These are phyloP conservation scores for Hapalemur alaotrensis DNA, from an alignment of 2,797 vertebrate genomes.

Conservation along the genomic window DNA sequence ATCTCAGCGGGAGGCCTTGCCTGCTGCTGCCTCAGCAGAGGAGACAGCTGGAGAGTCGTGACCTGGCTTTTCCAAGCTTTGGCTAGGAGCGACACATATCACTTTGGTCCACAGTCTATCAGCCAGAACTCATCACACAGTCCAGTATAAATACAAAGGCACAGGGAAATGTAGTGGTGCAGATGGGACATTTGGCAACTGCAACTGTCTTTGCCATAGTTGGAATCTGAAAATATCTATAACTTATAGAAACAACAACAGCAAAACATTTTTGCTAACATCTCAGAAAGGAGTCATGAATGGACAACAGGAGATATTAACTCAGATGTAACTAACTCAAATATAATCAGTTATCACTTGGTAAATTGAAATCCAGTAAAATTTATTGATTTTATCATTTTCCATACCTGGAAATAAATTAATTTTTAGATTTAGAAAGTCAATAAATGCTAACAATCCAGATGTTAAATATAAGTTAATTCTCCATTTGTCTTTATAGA, in stretches of 20 bases:
- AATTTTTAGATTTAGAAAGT: not conserved
- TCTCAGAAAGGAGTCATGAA: not conserved
- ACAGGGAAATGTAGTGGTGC: accelerated
- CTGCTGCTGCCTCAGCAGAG: not conserved
- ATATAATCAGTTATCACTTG: not conserved
- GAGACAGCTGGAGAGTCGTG: not conserved
- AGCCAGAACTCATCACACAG: not conserved
- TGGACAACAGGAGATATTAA: not conserved
- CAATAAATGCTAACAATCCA: not conserved
- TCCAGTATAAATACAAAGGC: not conserved
- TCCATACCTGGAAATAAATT: not conserved
- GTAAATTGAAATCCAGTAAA: not conserved
- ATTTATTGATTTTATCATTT: not conserved
- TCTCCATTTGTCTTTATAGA: not conserved
- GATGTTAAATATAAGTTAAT: not conserved
- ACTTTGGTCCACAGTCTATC: not conserved
- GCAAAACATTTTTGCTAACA: not conserved
- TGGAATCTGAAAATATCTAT: not conserved
- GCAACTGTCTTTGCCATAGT: not conserved
- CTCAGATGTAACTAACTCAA: not conserved
- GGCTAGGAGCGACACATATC: not conserved
- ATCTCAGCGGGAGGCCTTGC: not conserved
- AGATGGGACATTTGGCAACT: not conserved
- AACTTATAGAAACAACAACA: not conserved
- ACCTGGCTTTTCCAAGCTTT: not conserved